A percentile compares a stretch with the other conserved stretches of the same genome.
Evolutionary conservation across 1,140 invertebrate species (phyloP).

Genomic region (Stegodyphus mimosarum): DNA sequence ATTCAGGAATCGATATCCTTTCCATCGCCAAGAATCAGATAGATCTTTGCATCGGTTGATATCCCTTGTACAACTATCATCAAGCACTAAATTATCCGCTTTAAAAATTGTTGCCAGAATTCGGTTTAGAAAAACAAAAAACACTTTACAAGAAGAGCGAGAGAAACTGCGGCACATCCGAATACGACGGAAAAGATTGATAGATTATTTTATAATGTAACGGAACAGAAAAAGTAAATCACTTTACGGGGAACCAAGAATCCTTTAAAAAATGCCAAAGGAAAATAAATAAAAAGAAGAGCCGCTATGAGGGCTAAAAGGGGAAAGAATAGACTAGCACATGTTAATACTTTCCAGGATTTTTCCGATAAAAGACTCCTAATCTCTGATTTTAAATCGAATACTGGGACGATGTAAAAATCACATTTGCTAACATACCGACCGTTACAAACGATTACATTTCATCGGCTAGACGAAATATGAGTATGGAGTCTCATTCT

Average conservation of each 20-base stretch:
- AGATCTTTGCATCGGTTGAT: no score
- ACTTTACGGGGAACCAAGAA: conserved; percentile 39
- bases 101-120: no score
- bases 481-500: no score
- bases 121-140: no score
- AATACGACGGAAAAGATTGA: conserved; percentile 7
- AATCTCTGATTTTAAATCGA: conserved; percentile 56
- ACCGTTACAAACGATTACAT: no score
- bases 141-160: no score
- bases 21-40: no score
- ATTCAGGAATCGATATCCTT: no score
- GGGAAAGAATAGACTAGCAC: conserved; percentile 12
- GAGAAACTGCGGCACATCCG: no score
- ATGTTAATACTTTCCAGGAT: conserved; percentile 57
- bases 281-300: conserved; percentile 7
- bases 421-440: neutral
- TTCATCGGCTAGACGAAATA: no score
- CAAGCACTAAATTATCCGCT: no score
- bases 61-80: no score
- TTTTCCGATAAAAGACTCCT: conserved; percentile 49
- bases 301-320: neutral
- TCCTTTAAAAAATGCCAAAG: conserved; percentile 36
- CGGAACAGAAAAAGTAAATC: conserved; percentile 33
- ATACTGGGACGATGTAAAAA: conserved; percentile 34
- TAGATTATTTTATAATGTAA: conserved; percentile 47